Base-by-base conservation (phyloP, 2,113 vertebrate species). In the Oplegnathus fasciatus region DNA sequence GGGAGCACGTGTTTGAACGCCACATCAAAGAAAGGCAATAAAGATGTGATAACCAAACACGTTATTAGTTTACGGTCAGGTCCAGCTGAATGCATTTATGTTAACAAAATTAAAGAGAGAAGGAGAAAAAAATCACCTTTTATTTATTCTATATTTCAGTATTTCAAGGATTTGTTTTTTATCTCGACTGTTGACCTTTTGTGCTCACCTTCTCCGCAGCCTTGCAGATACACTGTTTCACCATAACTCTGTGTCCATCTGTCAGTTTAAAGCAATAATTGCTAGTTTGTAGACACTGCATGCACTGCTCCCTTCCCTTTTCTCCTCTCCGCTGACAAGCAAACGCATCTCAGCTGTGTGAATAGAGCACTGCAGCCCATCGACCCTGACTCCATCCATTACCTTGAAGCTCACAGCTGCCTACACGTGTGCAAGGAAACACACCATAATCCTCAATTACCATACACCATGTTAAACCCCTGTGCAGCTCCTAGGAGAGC, bases 351-450 rank as follows among this genome's bases (percentile, higher is more conserved):
- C 48, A 40, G 62, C 81, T 86, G 85, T 82, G 58, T 83, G 80
- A 89, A 80, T 37, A 62, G 72, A 67, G 82, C 42, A n/a, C 57
- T 15, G 37, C 28, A 50, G 30, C 74, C 72, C 81, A 82, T 88
- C 74, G 58, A 86, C 75, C 83, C 76, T 68, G 58, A 83, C 79
- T 71, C 74, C 87, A 86, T 87, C 85, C 82, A 84, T 92, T 89
- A 89, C 87, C 81, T 83, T 15, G 28, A 64, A 69, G 74, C 60
- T 24, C 57, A 66, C 82, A 79, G 80, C 76, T 81, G 80, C 58
- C 72, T 80, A 24, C 70, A 64, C 15, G 52, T 86, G 86, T 79
- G 72, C 42, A 54, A 54, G 75, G 65, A 87, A 87, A 92, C 78
- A 55, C 9, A 17, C 72, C 68, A 61, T 86, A 78, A 87, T 86